These are phyloP conservation scores for Amazona vittata DNA, from an alignment of 2,113 vertebrate species.

Conservation along the genomic window DNA sequence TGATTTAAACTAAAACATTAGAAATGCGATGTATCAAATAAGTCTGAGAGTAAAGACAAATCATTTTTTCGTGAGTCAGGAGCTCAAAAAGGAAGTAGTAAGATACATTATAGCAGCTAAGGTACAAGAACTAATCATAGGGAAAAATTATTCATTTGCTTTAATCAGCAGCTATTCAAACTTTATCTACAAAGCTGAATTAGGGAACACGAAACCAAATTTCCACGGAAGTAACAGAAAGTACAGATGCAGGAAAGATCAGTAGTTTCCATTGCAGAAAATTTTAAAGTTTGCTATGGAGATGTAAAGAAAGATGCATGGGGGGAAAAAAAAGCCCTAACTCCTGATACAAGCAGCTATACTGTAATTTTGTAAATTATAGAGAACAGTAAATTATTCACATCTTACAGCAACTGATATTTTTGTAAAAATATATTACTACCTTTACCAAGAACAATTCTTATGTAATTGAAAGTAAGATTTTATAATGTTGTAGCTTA, in stretches of 20 bases:
- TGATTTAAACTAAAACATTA: background rate
- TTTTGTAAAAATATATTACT: background rate
- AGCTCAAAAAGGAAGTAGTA: background rate
- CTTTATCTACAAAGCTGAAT: background rate
- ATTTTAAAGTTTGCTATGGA: background rate
- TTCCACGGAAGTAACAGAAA: background rate
- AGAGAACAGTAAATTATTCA: background rate
- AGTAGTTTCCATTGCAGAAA: background rate
- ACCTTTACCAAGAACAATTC: background rate
- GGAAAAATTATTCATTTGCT: background rate
- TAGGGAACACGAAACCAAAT: background rate
- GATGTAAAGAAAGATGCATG: background rate
- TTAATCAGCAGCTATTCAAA: conserved; percentile 40
- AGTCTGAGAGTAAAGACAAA: background rate
- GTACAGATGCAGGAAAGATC: background rate
- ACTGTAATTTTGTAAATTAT: background rate
- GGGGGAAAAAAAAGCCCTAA: background rate
- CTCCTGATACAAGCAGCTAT: background rate
- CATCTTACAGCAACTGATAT: background rate
- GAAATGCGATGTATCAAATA: background rate
- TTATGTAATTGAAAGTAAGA: background rate
- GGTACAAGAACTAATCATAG: background rate
- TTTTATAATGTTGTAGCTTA: background rate
- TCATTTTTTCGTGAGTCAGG: background rate
- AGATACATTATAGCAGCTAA: background rate